phyloP scores from a whole-genome alignment of 2,113 vertebrate species.

The Hypocryptadius cinnamomeus region DNA sequence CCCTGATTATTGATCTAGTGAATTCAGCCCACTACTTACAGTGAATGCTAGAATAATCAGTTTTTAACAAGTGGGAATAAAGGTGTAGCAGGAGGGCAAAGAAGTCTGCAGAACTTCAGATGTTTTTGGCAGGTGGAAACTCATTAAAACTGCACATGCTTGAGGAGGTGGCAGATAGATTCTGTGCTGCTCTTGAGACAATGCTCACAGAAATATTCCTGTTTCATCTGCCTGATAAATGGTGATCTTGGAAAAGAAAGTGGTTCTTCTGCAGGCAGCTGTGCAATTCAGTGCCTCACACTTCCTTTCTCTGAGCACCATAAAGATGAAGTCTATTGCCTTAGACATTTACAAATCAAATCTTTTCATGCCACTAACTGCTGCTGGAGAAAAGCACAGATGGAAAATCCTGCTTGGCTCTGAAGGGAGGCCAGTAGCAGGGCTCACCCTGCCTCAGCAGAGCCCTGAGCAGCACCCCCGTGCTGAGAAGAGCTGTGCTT shows the following conservation, averaged over 20 bases:
- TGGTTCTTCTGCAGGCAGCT: conserved; percentile 29
- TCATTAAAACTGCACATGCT: conserved; percentile 1
- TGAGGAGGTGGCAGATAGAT: background rate
- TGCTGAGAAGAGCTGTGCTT: background rate
- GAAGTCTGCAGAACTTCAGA: background rate
- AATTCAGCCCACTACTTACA: background rate
- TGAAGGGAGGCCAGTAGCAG: background rate
- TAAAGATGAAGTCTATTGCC: conserved; percentile 31
- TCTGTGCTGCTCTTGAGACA: background rate
- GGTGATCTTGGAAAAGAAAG: background rate
- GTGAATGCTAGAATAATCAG: background rate
- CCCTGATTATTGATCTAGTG: background rate
- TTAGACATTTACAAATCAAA: conserved; percentile 42
- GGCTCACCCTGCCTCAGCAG: background rate
- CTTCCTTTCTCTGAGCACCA: background rate
- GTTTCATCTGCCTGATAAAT: conserved; percentile 16
- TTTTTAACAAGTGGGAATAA: background rate
- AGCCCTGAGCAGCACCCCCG: background rate
- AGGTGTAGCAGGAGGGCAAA: background rate
- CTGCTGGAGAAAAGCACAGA: conserved; percentile 2
- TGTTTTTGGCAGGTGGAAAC: background rate
- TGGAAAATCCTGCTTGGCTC: background rate
- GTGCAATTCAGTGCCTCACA: background rate
- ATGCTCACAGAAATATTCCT: background rate
- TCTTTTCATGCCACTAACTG: conserved; percentile 32